These are phyloP conservation scores for Melanogrammus aeglefinus DNA, from an alignment of 2,797 vertebrate genomes.

Conservation along the genomic window DNA sequence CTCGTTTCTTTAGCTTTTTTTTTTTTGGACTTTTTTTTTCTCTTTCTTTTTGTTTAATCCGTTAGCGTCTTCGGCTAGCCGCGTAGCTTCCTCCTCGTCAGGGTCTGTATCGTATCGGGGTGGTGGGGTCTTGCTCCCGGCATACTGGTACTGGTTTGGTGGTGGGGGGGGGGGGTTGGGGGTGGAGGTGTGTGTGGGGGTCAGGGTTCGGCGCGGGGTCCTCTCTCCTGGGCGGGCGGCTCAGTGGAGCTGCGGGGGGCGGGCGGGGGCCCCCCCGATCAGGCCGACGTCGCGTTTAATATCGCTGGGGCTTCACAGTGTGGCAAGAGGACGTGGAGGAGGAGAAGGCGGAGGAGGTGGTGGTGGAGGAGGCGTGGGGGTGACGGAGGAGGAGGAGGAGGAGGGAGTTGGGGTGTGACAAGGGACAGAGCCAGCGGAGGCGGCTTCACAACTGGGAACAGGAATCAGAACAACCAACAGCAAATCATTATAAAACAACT, in stretches of 20 bases:
- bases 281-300: slow-evolving; percentile 66
- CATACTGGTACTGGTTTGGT: slow-evolving; percentile 37
- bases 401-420: slow-evolving; percentile 25
- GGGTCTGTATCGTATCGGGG: slow-evolving; percentile 41
- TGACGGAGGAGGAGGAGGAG: slow-evolving; percentile 18
- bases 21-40: slow-evolving; percentile 40
- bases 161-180: neutral
- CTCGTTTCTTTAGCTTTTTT: slow-evolving; percentile 39
- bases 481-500: slow-evolving; percentile 70
- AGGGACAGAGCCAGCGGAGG: slow-evolving; percentile 39
- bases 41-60: slow-evolving; percentile 38
- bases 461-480: slow-evolving; percentile 65
- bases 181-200: neutral
- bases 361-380: slow-evolving; percentile 8
- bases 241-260: slow-evolving; percentile 61
- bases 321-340: slow-evolving; percentile 60
- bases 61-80: slow-evolving; percentile 45
- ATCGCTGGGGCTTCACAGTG: slow-evolving; percentile 79
- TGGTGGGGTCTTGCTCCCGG: slow-evolving; percentile 54
- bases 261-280: slow-evolving; percentile 46
- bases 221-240: slow-evolving; percentile 31
- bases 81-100: slow-evolving; percentile 38
- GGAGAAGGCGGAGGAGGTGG: slow-evolving; percentile 43
- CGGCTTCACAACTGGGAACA: slow-evolving; percentile 49
- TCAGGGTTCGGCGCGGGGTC: neutral